Evolutionary conservation across 2,797 vertebrate genomes (phyloP).

Genomic region (Mormyrops boulengeri): DNA sequence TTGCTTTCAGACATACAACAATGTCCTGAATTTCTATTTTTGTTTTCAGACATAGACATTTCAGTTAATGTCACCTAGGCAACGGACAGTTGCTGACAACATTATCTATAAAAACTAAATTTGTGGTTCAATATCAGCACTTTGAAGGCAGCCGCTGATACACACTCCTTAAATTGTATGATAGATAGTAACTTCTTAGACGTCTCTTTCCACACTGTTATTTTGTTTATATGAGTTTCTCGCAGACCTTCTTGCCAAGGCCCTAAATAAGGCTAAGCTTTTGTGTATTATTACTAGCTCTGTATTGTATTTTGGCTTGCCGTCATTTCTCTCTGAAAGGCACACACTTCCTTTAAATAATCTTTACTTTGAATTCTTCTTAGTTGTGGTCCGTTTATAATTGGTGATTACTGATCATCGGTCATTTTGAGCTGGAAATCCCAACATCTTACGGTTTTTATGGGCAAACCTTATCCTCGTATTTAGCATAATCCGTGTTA

Average conservation of each 20-base stretch:
- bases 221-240: background rate
- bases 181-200: background rate
- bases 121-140: background rate
- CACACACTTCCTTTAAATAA: background rate
- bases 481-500: background rate
- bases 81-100: background rate
- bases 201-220: background rate
- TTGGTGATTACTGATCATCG: background rate
- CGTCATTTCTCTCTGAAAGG: background rate
- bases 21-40: background rate
- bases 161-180: background rate
- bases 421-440: background rate
- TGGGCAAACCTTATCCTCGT: background rate
- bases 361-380: background rate
- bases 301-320: background rate
- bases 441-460: background rate
- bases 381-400: background rate
- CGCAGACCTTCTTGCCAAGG: background rate
- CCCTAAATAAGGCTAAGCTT: background rate
- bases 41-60: background rate
- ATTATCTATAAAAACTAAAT: background rate
- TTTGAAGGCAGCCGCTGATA: background rate
- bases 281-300: background rate
- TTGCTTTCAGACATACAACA: background rate
- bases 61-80: background rate